Conservation (phyloP, 2,797 vertebrate species). For the Malurus splendens region DNA sequence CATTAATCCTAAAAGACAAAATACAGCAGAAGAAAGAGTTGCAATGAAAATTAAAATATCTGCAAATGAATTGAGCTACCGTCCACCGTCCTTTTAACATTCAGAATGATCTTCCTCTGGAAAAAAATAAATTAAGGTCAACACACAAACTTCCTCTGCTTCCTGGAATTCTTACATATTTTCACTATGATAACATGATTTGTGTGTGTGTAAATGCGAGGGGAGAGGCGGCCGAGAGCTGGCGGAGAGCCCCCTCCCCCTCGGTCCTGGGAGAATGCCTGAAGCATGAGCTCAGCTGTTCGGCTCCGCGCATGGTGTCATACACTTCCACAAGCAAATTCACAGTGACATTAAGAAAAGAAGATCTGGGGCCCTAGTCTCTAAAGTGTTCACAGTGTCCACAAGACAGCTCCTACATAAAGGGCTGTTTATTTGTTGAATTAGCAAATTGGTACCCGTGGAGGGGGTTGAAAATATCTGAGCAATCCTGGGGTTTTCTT, state of each 20-base stretch:
- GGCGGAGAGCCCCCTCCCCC: conserved; percentile 52
- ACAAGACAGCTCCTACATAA: neutral
- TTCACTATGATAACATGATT: conserved; percentile 63
- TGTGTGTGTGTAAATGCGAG: conserved; percentile 41
- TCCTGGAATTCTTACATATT: conserved; percentile 71
- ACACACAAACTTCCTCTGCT: conserved; percentile 63
- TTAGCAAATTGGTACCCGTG: neutral
- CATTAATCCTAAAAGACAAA: conserved; percentile 10
- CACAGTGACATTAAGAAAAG: conserved; percentile 65
- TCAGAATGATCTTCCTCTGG: conserved; percentile 34
- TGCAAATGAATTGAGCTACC: neutral
- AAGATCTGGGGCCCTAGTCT: conserved; percentile 43
- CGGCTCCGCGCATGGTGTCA: conserved; percentile 46
- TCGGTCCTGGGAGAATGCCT: conserved; percentile 58
- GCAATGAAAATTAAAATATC: conserved; percentile 14
- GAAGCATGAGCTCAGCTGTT: conserved; percentile 69
- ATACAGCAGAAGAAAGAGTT: neutral
- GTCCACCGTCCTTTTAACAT: neutral
- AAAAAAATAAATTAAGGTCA: conserved; percentile 63
- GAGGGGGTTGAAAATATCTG: neutral
- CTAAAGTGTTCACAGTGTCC: neutral
- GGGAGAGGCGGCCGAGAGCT: conserved; percentile 50
- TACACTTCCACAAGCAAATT: conserved; percentile 71
- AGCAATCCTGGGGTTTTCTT: neutral
- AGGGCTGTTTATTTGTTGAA: conserved; percentile 29